Conservation (phyloP, 2,888 invertebrate species). For the Drosophila pseudotakahashii region DNA sequence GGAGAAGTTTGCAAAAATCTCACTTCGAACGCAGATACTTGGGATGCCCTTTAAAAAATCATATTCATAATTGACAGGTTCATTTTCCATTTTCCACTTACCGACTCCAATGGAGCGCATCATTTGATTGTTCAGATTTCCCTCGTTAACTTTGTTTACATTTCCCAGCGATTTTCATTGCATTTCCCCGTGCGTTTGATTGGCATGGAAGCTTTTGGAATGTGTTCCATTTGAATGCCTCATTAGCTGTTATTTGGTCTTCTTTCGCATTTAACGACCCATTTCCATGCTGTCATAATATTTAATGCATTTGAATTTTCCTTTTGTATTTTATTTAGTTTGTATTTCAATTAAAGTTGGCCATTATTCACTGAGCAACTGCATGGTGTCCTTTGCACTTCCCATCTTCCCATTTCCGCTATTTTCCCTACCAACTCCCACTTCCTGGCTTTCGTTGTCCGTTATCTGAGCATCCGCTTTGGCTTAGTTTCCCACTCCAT, state of each 20-base stretch:
- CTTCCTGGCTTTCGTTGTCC: slow-evolving; percentile 19
- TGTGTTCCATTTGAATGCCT: slow-evolving; percentile 26
- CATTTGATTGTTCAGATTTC: slow-evolving; percentile 21
- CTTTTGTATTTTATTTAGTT: background rate
- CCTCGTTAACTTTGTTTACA: slow-evolving; percentile 26
- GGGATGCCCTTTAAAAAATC: background rate
- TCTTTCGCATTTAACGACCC: background rate
- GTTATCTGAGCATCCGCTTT: slow-evolving; percentile 36
- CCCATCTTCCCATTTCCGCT: background rate
- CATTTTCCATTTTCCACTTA: slow-evolving; percentile 4
- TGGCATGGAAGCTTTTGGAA: slow-evolving; percentile 20
- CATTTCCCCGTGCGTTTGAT: slow-evolving; percentile 1
- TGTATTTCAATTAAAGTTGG: slow-evolving; percentile 22
- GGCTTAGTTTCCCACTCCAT: slow-evolving; percentile 25
- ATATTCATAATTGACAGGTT: slow-evolving; percentile 22
- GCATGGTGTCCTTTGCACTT: background rate
- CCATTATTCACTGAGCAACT: slow-evolving; percentile 5
- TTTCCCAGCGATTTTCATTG: slow-evolving; percentile 13
- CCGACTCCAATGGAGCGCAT: slow-evolving; percentile 12
- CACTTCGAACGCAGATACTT: slow-evolving; percentile 1
- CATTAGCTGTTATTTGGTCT: background rate
- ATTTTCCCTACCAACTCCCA: slow-evolving; percentile 1
- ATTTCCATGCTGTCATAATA: background rate
- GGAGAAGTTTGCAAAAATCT: slow-evolving; percentile 5
- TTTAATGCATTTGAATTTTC: slow-evolving; percentile 2